Conservation (phyloP, 2,113 vertebrate species). For the Ceyx cyanopectus region DNA sequence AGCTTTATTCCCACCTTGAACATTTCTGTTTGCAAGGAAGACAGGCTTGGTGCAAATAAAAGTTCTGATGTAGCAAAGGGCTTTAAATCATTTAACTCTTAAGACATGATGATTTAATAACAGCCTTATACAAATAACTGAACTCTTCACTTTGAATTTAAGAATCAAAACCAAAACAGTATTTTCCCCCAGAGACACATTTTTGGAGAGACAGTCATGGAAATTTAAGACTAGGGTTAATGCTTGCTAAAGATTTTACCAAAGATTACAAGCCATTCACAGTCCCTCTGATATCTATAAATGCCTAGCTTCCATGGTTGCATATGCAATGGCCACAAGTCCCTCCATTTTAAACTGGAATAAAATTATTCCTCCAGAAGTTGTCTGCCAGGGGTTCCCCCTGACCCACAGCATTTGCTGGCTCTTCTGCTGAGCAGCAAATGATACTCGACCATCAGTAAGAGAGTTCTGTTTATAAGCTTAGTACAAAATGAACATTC, state of each 20-base stretch:
- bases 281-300: conserved; percentile 18
- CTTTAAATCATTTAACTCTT: conserved; percentile 19
- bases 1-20: conserved; percentile 38
- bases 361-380: not conserved
- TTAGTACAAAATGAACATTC: not conserved
- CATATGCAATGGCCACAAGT: not conserved
- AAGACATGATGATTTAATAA: conserved; percentile 36
- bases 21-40: conserved; percentile 26
- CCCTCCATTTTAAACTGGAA: not conserved
- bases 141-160: conserved; percentile 34
- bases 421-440: not conserved
- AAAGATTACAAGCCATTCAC: not conserved
- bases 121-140: conserved; percentile 1
- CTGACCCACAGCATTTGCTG: not conserved
- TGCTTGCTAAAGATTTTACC: conserved; percentile 34
- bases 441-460: rapidly evolving
- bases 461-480: not conserved
- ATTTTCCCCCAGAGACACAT: not conserved
- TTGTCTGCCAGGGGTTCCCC: not conserved
- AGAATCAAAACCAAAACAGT: conserved; percentile 1
- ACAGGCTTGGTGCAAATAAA: not conserved
- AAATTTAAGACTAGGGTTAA: conserved; percentile 20
- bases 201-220: conserved; percentile 3
- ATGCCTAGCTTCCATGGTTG: not conserved
- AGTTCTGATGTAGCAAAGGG: not conserved